These are phyloP conservation scores for Liposcelis brunnea DNA, from an alignment of 2,888 invertebrate species.

Conservation along the genomic window DNA sequence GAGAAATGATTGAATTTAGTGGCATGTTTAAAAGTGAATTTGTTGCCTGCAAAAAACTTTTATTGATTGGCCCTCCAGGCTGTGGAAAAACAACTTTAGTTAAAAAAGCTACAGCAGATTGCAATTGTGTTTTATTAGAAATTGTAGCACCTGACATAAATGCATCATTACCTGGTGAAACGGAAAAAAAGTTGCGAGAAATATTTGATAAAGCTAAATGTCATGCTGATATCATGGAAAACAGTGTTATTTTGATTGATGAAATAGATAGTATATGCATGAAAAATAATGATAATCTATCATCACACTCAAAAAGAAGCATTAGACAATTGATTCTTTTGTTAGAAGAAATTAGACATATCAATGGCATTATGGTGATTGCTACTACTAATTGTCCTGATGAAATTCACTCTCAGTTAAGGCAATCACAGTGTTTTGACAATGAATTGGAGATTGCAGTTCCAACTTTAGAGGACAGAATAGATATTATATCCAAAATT, in stretches of 20 bases:
- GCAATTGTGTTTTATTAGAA: slow-evolving; percentile 28
- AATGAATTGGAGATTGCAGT: slow-evolving; percentile 34
- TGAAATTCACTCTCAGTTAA: slow-evolving; percentile 29
- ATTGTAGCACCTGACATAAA: slow-evolving; percentile 29
- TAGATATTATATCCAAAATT: slow-evolving; percentile 25
- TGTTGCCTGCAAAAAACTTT: slow-evolving; percentile 19
- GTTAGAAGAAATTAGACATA: slow-evolving; percentile 29
- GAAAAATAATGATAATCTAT: slow-evolving; percentile 29
- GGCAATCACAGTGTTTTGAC: slow-evolving; percentile 36
- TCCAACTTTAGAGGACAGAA: slow-evolving; percentile 29
- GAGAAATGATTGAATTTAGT: slow-evolving; percentile 16
- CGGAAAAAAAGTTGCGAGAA: slow-evolving; percentile 28
- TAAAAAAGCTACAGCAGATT: slow-evolving; percentile 28
- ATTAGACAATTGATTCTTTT: slow-evolving; percentile 18
- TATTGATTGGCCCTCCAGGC: slow-evolving; percentile 36
- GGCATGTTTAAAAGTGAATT: slow-evolving; percentile 8
- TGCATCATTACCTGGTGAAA: slow-evolving; percentile 33
- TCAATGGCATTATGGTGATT: slow-evolving; percentile 29
- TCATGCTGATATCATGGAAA: slow-evolving; percentile 21
- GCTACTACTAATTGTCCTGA: slow-evolving; percentile 35
- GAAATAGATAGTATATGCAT: slow-evolving; percentile 40
- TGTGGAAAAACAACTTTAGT: slow-evolving; percentile 39
- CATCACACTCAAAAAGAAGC: slow-evolving; percentile 13
- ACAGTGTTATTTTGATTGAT: slow-evolving; percentile 37
- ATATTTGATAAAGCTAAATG: slow-evolving; percentile 29